Evolutionary conservation across 2,113 vertebrate genomes (phyloP).

Genomic region (Mungos mungo): DNA sequence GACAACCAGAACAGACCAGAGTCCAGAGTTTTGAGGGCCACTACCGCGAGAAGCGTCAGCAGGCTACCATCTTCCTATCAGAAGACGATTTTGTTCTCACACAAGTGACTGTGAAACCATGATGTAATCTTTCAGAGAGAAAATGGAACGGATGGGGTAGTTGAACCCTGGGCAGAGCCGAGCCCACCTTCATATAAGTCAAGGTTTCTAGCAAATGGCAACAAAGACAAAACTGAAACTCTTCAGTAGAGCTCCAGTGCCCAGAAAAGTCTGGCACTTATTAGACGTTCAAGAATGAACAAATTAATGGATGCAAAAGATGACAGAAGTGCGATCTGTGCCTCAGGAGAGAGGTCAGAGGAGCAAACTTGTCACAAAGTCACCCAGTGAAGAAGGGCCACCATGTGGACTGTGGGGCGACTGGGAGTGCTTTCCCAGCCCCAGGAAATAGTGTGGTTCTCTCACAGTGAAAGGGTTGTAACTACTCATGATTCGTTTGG

Average conservation of each 20-base stretch:
- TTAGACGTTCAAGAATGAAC: not conserved
- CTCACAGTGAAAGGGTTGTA: not conserved
- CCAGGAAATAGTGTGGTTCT: not conserved
- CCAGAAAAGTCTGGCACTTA: not conserved
- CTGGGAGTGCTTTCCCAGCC: accelerated
- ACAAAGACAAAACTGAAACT: not conserved
- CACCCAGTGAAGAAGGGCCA: not conserved
- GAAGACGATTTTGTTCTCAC: not conserved
- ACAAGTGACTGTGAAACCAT: not conserved
- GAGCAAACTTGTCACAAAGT: not conserved
- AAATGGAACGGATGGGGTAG: not conserved
- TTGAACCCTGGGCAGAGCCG: not conserved
- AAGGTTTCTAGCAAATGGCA: not conserved
- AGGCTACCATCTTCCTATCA: not conserved
- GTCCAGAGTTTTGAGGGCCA: not conserved
- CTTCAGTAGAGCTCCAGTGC: not conserved
- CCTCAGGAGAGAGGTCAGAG: not conserved
- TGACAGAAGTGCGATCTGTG: too few relatives aligned
- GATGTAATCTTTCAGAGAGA: not conserved
- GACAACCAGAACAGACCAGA: not conserved
- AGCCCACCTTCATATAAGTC: not conserved
- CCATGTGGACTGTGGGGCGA: too few relatives aligned
- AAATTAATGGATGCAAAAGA: not conserved
- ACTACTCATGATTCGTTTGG: not conserved
- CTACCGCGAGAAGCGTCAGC: not conserved